Base-by-base conservation (phyloP, 1,140 invertebrate genomes). In the Drosophila lini region DNA sequence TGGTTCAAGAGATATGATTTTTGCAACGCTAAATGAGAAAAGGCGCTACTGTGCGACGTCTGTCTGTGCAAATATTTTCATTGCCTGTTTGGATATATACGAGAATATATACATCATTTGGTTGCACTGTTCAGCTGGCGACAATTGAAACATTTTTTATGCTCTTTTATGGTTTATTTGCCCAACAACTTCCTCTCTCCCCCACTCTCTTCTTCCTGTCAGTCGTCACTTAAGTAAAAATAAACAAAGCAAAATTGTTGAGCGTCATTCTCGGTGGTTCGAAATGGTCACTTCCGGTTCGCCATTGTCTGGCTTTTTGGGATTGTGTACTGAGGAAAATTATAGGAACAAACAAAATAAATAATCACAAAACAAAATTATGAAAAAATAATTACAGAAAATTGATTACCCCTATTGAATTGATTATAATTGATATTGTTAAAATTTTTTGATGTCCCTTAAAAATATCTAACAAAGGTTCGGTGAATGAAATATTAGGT, bases 71-170 rank as follows among this genome's bases (percentile, higher is more conserved):
- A 86, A 85, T 85, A 86, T 85, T 82, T 77, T 77, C 45, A 70
- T 67, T 80, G 52, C 47, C 62, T 40, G 71, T 62, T 60, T 52
- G 36, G 40, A 78, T 68, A 67, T 32, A 80, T 65, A 64, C 28
- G 59, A 22, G 13, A 47, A 62, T 50, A 69, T 65, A 82, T 55
- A 75, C 48, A 48, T 53, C 31, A 63, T 31, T 86, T 82, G 68
- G 67, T 69, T 73, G 57, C 82, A 77, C 75, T 86, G 74, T 81
- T 81, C 78, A 65, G 58, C 74, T 74, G 74, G 64, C 64, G 80
- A 86, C 83, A 88, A 86, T 88, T 83, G 83, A 88, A 82, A 80
- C 83, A 88, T 88, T 82, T 83, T 77, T 80, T 88, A 88, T 83
- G 83, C 83, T 74, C 76, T 86, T 86, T 88, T 80, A 88, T 86